phyloP scores from a whole-genome alignment of 1,140 invertebrate species.

The Drosophila teissieri region DNA sequence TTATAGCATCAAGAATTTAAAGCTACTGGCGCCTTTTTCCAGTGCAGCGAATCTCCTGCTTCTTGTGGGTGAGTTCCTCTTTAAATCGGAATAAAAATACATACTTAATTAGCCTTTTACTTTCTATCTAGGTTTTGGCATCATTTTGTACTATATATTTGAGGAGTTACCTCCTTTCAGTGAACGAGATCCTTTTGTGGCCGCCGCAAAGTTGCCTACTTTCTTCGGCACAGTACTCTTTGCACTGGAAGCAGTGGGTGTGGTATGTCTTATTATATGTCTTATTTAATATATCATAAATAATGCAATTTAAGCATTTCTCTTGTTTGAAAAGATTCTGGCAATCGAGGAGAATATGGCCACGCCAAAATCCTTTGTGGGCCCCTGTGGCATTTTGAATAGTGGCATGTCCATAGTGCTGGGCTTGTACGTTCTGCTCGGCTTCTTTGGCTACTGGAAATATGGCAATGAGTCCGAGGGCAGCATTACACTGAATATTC shows the following conservation, averaged over 20 bases:
- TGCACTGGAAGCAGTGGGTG: conserved; percentile 94
- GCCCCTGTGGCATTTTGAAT: conserved; percentile 91
- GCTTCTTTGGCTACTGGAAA: conserved; percentile 93
- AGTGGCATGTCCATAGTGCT: conserved; percentile 91
- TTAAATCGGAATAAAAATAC: too few relatives aligned
- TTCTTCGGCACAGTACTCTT: conserved; percentile 95
- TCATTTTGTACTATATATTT: conserved; percentile 90
- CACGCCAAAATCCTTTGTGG: conserved; percentile 89
- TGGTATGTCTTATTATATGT: conserved; percentile 87
- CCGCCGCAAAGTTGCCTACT: conserved; percentile 87
- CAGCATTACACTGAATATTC: conserved; percentile 91
- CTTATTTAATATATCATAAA: too few relatives aligned
- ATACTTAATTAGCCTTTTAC: not conserved
- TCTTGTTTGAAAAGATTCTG: conserved; percentile 87
- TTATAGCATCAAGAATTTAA: conserved; percentile 91
- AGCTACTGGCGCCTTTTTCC: conserved; percentile 92
- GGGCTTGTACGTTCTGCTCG: conserved; percentile 90
- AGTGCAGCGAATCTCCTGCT: conserved; percentile 91
- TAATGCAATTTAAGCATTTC: not conserved
- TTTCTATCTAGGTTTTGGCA: conserved; percentile 85
- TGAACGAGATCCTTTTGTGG: conserved; percentile 86
- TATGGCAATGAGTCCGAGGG: conserved; percentile 89
- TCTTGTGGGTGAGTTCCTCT: conserved; percentile 86
- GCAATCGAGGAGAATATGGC: conserved; percentile 95
- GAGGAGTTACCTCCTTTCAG: conserved; percentile 86